These are phyloP conservation scores for Pelusios castaneus DNA, from an alignment of 2,113 vertebrate genomes.

Conservation along the genomic window DNA sequence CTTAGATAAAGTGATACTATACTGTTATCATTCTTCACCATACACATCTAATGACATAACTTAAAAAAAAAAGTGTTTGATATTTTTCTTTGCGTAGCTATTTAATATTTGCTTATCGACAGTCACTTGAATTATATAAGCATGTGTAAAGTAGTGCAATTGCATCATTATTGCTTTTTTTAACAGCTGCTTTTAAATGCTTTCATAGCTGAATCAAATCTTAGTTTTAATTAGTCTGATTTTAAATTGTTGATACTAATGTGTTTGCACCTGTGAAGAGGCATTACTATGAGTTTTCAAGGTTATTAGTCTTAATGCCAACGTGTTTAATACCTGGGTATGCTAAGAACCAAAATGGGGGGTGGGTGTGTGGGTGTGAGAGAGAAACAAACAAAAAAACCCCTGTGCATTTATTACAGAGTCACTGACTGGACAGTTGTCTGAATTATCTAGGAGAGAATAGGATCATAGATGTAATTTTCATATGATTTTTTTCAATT, in stretches of 20 bases:
- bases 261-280: conserved; percentile 9
- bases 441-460: conserved; percentile 8
- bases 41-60: not conserved
- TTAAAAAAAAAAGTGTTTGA: not conserved
- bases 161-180: conserved; percentile 9
- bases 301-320: not conserved
- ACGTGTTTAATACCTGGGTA: not conserved
- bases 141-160: not conserved
- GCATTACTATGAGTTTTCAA: not conserved
- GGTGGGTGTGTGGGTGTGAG: no score
- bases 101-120: conserved; percentile 38
- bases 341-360: not conserved
- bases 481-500: not conserved
- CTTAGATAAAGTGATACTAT: not conserved
- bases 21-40: not conserved
- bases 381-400: no score
- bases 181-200: conserved; percentile 27
- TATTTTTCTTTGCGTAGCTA: not conserved
- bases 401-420: not conserved
- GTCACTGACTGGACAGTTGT: not conserved
- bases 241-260: conserved; percentile 47
- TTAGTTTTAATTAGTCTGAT: conserved; percentile 32
- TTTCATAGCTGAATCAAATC: conserved; percentile 26
- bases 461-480: not conserved
- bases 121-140: conserved; percentile 7